Evolutionary conservation across 1,140 invertebrate species (phyloP).

Genomic region (Periplaneta americana): DNA sequence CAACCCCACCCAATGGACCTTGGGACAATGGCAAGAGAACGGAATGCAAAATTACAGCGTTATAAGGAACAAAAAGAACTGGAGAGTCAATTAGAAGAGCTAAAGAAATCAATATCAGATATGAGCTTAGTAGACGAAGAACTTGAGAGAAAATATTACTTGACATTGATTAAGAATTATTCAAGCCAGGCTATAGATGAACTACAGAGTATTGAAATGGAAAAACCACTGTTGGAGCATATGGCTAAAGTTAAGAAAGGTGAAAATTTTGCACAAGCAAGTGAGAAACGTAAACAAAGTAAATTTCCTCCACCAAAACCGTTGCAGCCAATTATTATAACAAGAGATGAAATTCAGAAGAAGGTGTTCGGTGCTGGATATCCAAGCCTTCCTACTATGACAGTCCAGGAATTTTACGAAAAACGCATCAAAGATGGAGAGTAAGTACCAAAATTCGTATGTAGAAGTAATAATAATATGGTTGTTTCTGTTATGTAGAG

Average conservation of each 20-base stretch:
- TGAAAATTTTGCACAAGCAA: neutral
- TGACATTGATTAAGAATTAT: conserved; percentile 71
- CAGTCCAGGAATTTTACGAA: conserved; percentile 94
- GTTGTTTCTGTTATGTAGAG: neutral
- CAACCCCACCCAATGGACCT: neutral
- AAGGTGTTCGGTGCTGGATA: conserved; percentile 92
- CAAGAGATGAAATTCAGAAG: conserved; percentile 83
- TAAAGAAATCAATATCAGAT: conserved; percentile 57
- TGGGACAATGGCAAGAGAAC: conserved; percentile 28
- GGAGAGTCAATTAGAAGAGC: conserved; percentile 56
- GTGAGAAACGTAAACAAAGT: neutral
- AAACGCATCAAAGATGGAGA: conserved; percentile 75
- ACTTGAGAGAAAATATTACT: conserved; percentile 73
- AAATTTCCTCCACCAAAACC: conserved; percentile 31
- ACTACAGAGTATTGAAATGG: conserved; percentile 61
- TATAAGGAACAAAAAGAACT: conserved; percentile 77
- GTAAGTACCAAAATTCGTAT: conserved; percentile 41
- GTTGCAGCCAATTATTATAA: conserved; percentile 90
- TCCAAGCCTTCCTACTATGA: conserved; percentile 85
- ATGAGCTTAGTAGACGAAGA: conserved; percentile 68
- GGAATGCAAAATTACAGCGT: conserved; percentile 71
- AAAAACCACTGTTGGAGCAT: conserved; percentile 68
- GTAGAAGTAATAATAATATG: neutral
- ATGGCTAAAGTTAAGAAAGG: conserved; percentile 50
- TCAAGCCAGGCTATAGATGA: conserved; percentile 73